phyloP scores from a whole-genome alignment of 2,797 vertebrate species.

The Clamator glandarius region DNA sequence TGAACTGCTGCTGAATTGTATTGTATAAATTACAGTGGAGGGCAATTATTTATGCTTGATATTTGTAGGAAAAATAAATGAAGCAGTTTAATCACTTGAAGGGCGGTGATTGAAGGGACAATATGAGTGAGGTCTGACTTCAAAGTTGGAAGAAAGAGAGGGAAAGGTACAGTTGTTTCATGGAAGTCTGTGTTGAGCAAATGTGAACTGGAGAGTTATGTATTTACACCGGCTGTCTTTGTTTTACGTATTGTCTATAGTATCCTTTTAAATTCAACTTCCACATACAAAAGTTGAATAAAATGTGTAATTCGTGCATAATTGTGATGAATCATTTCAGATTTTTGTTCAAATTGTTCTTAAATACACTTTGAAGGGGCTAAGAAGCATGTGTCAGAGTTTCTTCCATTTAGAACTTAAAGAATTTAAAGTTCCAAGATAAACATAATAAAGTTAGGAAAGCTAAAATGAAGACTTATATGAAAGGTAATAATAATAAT shows the following conservation, averaged over 20 bases:
- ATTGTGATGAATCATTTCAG: neutral
- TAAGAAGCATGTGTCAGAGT: neutral
- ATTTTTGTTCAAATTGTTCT: neutral
- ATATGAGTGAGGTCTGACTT: neutral
- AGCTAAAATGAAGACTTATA: neutral
- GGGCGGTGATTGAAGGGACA: neutral
- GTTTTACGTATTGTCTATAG: neutral
- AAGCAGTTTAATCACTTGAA: neutral
- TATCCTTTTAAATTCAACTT: neutral
- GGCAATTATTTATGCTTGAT: neutral
- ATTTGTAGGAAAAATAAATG: neutral
- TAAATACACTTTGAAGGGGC: neutral
- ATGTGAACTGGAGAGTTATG: neutral
- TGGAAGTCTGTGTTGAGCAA: neutral
- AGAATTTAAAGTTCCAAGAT: neutral
- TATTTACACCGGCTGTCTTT: neutral
- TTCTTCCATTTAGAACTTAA: neutral
- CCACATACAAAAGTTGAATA: neutral
- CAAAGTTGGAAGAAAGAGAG: neutral
- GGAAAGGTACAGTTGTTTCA: neutral
- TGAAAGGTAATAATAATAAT: neutral
- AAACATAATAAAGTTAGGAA: neutral
- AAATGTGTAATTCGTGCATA: neutral
- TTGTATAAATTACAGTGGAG: neutral
- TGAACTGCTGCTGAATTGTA: neutral